Percentiles rank a stretch among this genome's conserved stretches.
Conservation (phyloP, 2,797 vertebrate species). For the Masticophis lateralis region DNA sequence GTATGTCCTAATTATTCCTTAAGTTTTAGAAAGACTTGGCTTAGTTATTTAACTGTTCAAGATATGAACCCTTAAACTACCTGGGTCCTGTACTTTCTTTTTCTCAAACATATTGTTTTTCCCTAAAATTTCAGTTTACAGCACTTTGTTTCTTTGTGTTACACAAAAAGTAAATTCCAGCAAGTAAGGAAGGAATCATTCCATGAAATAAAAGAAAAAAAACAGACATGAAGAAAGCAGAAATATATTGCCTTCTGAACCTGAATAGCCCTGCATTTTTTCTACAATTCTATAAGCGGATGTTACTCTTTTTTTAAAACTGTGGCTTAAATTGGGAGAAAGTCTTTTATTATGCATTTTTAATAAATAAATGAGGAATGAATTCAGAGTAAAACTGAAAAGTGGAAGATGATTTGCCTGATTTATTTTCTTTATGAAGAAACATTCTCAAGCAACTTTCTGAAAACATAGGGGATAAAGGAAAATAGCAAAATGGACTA, state of each 20-base stretch:
- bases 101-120: not conserved
- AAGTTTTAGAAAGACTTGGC: not conserved
- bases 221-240: not conserved
- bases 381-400: not conserved
- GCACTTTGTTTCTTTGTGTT: rapidly evolving
- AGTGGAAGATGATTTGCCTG: not conserved
- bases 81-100: not conserved
- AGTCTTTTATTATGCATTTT: not conserved
- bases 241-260: not conserved
- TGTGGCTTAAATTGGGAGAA: not conserved
- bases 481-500: not conserved
- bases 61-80: not conserved
- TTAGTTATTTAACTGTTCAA: not conserved
- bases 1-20: not conserved
- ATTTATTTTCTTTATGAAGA: not conserved
- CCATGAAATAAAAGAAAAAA: slow-evolving; percentile 1
- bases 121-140: not conserved
- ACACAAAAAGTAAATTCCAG: not conserved
- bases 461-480: not conserved
- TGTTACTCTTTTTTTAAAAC: not conserved
- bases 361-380: not conserved
- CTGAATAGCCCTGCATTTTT: not conserved
- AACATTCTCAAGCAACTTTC: not conserved
- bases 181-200: not conserved
- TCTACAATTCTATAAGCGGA: not conserved